Evolutionary conservation across 1,140 invertebrate species (phyloP).

Genomic region (Triops cancriformis): DNA sequence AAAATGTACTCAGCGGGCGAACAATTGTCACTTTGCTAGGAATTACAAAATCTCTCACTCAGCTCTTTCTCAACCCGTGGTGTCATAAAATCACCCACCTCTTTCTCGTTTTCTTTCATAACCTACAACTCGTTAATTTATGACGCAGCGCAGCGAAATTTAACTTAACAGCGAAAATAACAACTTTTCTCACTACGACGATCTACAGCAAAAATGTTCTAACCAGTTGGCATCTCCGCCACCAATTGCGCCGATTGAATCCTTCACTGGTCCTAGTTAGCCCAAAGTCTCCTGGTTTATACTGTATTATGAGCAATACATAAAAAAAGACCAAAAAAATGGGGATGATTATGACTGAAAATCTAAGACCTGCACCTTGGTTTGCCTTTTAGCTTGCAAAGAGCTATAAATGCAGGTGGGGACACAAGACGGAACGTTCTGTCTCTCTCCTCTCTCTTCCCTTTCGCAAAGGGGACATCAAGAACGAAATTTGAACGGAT

Average conservation of each 20-base stretch:
- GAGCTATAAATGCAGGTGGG: not conserved
- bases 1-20: not conserved
- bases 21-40: not conserved
- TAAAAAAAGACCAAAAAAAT: not conserved
- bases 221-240: not conserved
- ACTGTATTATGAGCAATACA: conserved; percentile 14
- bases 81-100: not conserved
- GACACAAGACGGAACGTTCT: not conserved
- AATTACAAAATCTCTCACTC: not conserved
- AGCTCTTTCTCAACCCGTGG: not conserved
- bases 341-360: conserved; percentile 5
- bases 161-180: not conserved
- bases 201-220: not conserved
- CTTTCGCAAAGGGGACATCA: too few species aligned
- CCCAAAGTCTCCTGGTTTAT: not conserved
- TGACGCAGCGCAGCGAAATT: too few species aligned
- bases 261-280: not conserved
- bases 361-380: conserved; percentile 9
- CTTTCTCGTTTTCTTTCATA: not conserved
- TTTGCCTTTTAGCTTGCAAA: not conserved
- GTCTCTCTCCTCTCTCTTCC: not conserved
- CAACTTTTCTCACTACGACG: not conserved
- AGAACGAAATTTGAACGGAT: not conserved
- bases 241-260: not conserved
- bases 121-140: too few species aligned